Conservation (phyloP, 2,888 invertebrate species). For the Formica aserva region DNA sequence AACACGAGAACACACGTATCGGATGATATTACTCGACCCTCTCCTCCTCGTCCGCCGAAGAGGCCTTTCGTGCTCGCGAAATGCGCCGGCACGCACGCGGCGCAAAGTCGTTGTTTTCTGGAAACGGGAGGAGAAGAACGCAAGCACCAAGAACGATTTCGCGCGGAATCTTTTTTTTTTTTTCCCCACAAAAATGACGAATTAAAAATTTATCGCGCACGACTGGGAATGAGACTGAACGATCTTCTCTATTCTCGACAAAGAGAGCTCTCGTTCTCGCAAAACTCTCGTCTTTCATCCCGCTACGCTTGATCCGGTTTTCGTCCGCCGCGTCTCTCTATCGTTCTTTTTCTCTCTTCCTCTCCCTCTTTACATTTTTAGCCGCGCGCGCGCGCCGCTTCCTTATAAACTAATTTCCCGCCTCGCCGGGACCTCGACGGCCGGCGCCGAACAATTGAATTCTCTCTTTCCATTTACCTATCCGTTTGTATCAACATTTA, state of each 20-base stretch:
- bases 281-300: slow-evolving; percentile 31
- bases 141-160: slow-evolving; percentile 34
- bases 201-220: slow-evolving; percentile 17
- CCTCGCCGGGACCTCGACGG: slow-evolving; percentile 57
- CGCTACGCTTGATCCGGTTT: slow-evolving; percentile 37
- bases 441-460: slow-evolving; percentile 84
- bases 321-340: slow-evolving; percentile 7
- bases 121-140: slow-evolving; percentile 31
- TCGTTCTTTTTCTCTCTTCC: slow-evolving; percentile 33
- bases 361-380: slow-evolving; percentile 67
- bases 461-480: slow-evolving; percentile 86
- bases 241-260: slow-evolving; percentile 39
- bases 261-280: slow-evolving; percentile 26
- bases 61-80: slow-evolving; percentile 53
- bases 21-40: slow-evolving; percentile 84
- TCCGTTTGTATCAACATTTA: slow-evolving; percentile 86
- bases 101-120: slow-evolving; percentile 10
- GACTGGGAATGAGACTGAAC: neutral
- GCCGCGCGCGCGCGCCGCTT: slow-evolving; percentile 81
- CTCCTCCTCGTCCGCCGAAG: slow-evolving; percentile 65
- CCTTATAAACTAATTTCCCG: slow-evolving; percentile 85
- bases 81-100: slow-evolving; percentile 50
- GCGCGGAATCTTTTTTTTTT: slow-evolving; percentile 4
- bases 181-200: neutral
- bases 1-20: slow-evolving; percentile 83